Evolutionary conservation across 2,797 vertebrate species (phyloP), one percentile per base, ranked within the genome.

Genomic region (Euphonia xanthogaster): DNA sequence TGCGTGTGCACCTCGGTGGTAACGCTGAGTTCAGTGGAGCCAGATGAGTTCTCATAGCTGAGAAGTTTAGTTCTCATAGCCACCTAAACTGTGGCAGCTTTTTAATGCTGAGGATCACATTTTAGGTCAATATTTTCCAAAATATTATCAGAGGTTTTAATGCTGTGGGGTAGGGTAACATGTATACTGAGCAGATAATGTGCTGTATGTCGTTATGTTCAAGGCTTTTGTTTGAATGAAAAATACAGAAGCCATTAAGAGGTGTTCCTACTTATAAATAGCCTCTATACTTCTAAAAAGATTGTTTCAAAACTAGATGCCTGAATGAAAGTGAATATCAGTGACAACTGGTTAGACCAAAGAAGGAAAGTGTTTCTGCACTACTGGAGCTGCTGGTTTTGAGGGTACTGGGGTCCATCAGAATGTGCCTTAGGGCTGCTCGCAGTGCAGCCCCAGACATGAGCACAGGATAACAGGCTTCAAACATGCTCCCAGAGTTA

Each of bases 1-100:
- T 24, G 12, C 2, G 1, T 27, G 31, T 30, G 12, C 33, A 22
- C 9, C 14, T 8, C 0, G 0, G 27, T 44, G 17, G 23, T 53
- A 39, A 55, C 0, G 1, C 31, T 21, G 51, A 58, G n/a, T 45
- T 50, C 60, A 76, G 0, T 28, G 28, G 10, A 82, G 67, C 11
- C 67, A 58, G 23, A 6, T 0, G 2, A 40, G 24, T 51, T 70
- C 67, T 62, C 21, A 37, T 10, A 58, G 23, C 9, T 44, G 44
- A 79, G 51, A 75, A 70, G 10, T 25, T 70, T 42, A 42, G 40
- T 42, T 42, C 40, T 42, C 40, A 42, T 18, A 42, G 40, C 40
- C 40, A 42, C 40, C 40, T 42, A 42, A 40, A 2, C 19, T 33
- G 7, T n/a, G 28, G 31, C 39, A 62, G 22, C 25, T 61, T 84